Percentiles rank a stretch among this genome's conserved stretches.
Conservation (phyloP, 2,113 vertebrate species). For the Paramisgurnus dabryanus region DNA sequence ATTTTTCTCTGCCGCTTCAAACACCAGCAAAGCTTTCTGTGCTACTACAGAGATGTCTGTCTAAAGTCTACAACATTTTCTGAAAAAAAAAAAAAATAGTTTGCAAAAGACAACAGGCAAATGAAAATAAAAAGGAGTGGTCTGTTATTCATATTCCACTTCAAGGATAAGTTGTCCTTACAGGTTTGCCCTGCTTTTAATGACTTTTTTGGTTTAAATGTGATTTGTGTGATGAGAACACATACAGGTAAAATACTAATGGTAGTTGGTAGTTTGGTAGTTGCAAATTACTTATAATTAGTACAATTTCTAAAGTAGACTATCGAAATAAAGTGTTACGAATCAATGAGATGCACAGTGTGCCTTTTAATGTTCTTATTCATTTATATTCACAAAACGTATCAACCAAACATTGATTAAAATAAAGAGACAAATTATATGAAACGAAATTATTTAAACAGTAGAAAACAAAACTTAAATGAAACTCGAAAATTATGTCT, state of each 20-base stretch:
- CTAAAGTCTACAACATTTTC: slow-evolving; percentile 3
- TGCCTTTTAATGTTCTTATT: too few species aligned
- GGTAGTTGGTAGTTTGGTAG: too few species aligned
- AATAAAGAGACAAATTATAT: too few species aligned
- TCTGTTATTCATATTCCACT: slow-evolving; percentile 35
- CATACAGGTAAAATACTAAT: slow-evolving; percentile 34
- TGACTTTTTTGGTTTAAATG: slow-evolving; percentile 9
- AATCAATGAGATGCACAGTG: too few species aligned
- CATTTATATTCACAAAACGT: too few species aligned
- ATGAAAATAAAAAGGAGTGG: slow-evolving; percentile 23
- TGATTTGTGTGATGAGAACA: slow-evolving; percentile 11
- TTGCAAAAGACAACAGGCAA: slow-evolving; percentile 30
- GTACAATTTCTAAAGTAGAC: too few species aligned
- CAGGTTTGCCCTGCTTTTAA: slow-evolving; percentile 25
- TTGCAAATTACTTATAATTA: too few species aligned
- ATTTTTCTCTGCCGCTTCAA: background rate
- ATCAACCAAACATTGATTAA: too few species aligned
- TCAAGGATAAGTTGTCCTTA: background rate
- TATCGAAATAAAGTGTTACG: too few species aligned
- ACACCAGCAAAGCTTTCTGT: background rate
- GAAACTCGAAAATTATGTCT: too few species aligned
- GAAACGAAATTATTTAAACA: too few species aligned
- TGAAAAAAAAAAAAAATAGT: background rate
- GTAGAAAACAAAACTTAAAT: too few species aligned
- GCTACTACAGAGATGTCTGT: slow-evolving; percentile 7